A percentile compares a stretch with the other conserved stretches of the same genome.
These are phyloP conservation scores for Anhinga anhinga DNA, from an alignment of 2,113 vertebrate species.

Conservation along the genomic window DNA sequence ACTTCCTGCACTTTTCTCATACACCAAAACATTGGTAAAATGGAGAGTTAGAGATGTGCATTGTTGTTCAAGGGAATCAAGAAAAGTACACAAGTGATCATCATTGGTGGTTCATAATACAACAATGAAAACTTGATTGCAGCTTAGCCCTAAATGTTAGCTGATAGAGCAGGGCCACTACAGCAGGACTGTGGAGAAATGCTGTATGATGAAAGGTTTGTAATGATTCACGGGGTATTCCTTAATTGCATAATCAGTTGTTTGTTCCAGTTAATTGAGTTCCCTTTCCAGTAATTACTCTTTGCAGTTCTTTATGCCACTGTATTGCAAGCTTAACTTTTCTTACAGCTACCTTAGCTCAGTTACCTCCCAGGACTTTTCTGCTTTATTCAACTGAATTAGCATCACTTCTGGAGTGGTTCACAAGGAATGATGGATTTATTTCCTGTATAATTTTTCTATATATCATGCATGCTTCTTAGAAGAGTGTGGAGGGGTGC, in stretches of 20 bases:
- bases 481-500: neutral
- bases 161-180: neutral
- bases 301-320: slow-evolving; percentile 7
- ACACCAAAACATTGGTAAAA: neutral
- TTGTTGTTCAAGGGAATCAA: neutral
- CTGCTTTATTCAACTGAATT: neutral
- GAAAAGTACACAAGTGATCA: neutral
- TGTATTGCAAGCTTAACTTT: neutral
- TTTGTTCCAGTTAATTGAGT: slow-evolving; percentile 68
- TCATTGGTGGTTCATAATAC: neutral
- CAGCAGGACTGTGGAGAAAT: neutral
- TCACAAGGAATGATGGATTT: neutral
- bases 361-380: neutral
- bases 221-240: slow-evolving; percentile 48
- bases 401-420: neutral
- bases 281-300: slow-evolving; percentile 53
- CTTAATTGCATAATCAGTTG: slow-evolving; percentile 56
- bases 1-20: neutral
- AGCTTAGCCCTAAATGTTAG: neutral
- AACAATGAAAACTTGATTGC: neutral
- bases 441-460: neutral
- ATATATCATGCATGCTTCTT: neutral
- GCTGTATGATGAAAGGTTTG: slow-evolving; percentile 22
- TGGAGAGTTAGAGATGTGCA: neutral
- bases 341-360: neutral